Evolutionary conservation across 2,797 vertebrate genomes (phyloP).

Genomic region (Oreochromis grahami): DNA sequence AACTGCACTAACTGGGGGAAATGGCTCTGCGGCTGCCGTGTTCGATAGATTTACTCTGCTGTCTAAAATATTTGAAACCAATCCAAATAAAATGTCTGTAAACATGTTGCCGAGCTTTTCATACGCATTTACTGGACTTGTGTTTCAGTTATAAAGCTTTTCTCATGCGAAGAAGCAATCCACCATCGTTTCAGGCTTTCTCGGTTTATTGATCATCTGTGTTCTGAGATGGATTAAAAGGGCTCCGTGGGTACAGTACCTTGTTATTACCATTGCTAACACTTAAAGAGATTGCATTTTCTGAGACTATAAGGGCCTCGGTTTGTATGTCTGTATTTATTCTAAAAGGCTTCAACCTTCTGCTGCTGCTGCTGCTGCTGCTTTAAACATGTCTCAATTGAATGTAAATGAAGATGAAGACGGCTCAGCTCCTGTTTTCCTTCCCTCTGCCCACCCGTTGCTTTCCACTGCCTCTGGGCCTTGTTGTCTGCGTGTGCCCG

Average conservation of each 20-base stretch:
- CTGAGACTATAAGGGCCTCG: not conserved
- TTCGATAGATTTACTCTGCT: not conserved
- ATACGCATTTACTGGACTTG: not conserved
- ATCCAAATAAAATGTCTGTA: not conserved
- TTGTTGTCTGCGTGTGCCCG: not conserved
- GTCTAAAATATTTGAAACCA: not conserved
- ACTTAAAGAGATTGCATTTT: slow-evolving; percentile 26
- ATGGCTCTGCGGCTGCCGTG: not conserved
- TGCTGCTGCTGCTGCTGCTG: not conserved
- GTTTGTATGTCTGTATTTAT: not conserved
- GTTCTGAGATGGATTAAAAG: not conserved
- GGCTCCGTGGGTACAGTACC: not conserved
- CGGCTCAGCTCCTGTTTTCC: not conserved
- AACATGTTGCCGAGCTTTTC: not conserved
- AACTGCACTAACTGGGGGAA: not conserved
- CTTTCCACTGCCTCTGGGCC: not conserved
- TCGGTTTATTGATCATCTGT: not conserved
- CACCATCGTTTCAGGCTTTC: not conserved
- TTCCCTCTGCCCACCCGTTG: not conserved
- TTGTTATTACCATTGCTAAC: not conserved
- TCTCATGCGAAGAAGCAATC: not conserved
- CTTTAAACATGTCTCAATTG: not conserved
- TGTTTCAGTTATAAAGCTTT: not conserved
- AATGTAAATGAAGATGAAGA: slow-evolving; percentile 34
- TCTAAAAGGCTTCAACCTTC: not conserved